These are phyloP conservation scores for Linepithema humile DNA, from an alignment of 1,140 invertebrate species.

Conservation along the genomic window DNA sequence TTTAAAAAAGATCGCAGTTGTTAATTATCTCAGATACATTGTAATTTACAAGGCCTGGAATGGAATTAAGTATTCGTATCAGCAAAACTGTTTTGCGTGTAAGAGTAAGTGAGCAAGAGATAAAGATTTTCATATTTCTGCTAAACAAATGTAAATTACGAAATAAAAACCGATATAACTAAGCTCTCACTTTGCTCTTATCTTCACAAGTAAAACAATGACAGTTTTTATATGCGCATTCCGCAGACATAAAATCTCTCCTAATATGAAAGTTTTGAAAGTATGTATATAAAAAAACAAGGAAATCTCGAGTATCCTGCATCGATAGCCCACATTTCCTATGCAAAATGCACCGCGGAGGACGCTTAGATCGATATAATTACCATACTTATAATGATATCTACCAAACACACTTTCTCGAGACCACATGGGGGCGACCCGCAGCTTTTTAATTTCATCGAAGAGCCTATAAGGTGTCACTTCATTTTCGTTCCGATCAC, in stretches of 20 bases:
- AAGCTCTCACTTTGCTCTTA: no score
- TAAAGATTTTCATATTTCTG: no score
- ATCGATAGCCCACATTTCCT: conserved; percentile 57
- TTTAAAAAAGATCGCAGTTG: no score
- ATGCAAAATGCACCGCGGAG: neutral
- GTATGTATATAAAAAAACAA: neutral
- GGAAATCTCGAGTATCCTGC: neutral
- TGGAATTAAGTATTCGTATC: no score
- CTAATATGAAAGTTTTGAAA: conserved; percentile 36
- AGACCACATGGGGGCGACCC: conserved; percentile 63
- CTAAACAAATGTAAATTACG: no score
- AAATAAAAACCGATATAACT: no score
- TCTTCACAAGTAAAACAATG: no score
- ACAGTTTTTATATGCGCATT: neutral
- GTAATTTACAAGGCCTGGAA: no score
- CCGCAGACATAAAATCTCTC: neutral
- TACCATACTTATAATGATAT: conserved; percentile 62
- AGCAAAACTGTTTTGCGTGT: no score
- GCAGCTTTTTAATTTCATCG: conserved; percentile 61
- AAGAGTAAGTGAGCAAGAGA: no score
- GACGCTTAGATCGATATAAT: conserved; percentile 6
- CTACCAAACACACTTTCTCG: conserved; percentile 66
- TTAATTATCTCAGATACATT: no score
- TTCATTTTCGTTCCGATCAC: conserved; percentile 59
- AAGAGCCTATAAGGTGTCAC: conserved; percentile 43